Evolutionary conservation across 2,113 vertebrate species (phyloP), one percentile per base, ranked within the genome.

Genomic region (Ia io): DNA sequence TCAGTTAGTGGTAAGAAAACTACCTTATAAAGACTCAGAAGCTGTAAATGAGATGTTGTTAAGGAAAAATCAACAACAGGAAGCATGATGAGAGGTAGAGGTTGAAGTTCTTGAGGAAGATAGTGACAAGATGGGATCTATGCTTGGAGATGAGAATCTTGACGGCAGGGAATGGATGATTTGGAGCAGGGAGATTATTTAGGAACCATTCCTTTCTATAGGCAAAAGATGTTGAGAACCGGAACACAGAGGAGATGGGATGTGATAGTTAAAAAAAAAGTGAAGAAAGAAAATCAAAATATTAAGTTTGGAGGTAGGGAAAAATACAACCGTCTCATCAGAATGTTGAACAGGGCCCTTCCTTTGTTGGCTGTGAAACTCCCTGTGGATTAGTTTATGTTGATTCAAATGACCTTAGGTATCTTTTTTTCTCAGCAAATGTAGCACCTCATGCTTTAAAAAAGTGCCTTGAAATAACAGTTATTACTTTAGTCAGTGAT

Each of bases 401-500:
- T 67, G 30, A 88, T 53, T 78, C 25, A 77, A 69, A 91, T 9
- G 67, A 74, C 69, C 30, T 91, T 59, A n/a, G 37, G 12, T 80
- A 14, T 35, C 42, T n/a, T 89, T 85, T 16, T 13, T 78, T 77
- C 53, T 51, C 30, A 89, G 25, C 9, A 84, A 88, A 86, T 37
- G 40, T 53, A 42, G 6, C 18, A 1, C n/a, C 80, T 92, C 14
- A 8, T 40, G 56, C 47, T 93, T 96, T 88, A 42, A 40, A 91
- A 90, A 90, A 77, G 13, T 77, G 77, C 51, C 49, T 88, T 91
- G 92, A 91, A 95, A 88, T 90, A 84, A 95, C 12, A 84, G 70
- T 90, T 76, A 85, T 85, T 93, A 82, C 44, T 88, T 91, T 84
- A 91, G 65, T 84, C 79, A 84, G 63, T 94, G 86, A 93, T 87